Evolutionary conservation across 1,140 invertebrate genomes (phyloP), one percentile per base, ranked within the genome.

Genomic region (Drosophila santomea): DNA sequence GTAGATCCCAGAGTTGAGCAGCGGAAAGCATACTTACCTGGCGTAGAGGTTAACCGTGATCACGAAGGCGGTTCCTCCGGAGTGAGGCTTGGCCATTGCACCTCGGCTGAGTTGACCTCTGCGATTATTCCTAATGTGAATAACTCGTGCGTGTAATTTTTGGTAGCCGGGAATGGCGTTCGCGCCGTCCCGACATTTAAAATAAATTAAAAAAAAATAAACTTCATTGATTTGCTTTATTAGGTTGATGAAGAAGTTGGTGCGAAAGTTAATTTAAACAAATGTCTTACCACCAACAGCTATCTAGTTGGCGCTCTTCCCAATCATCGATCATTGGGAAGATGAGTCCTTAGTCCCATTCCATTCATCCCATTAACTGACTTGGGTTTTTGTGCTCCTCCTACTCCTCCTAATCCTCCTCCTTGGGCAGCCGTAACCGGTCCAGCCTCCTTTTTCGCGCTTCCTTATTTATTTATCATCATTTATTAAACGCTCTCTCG

Each of bases 31-130:
- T 93, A 93, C 93, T 93, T 93, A 94, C 93, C 93, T 93, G 93
- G 92, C 92, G 93, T 92, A 93, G 94, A 94, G 93, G 93, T 92
- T 93, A 88, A 94, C 94, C 94, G 91, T 94, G 94, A 95, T 95
- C 94, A 94, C 55, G 76, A 94, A 95, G 94, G 94, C 92, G 94
- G 94, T 94, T 94, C 93, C 93, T 93, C 94, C 94, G 94, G 94
- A 93, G 93, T 75, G 94, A 95, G 94, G 91, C 94, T 93, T 79
- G 82, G 84, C 51, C 80, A 81, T 82, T 80, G 79, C 73, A 80
- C 78, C 7, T 41, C 58, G 73, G 74, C 50, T 59, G 59, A 94
- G 80, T 74, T 85, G 82, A 86, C 82, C 84, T 80, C 67, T 80
- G 90, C 90, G 90, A 91, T 91, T 91, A 91, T 85, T 90, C 90